These are phyloP conservation scores for Rhynchopsitta pachyrhyncha DNA, from an alignment of 2,113 vertebrate genomes.

Conservation along the genomic window DNA sequence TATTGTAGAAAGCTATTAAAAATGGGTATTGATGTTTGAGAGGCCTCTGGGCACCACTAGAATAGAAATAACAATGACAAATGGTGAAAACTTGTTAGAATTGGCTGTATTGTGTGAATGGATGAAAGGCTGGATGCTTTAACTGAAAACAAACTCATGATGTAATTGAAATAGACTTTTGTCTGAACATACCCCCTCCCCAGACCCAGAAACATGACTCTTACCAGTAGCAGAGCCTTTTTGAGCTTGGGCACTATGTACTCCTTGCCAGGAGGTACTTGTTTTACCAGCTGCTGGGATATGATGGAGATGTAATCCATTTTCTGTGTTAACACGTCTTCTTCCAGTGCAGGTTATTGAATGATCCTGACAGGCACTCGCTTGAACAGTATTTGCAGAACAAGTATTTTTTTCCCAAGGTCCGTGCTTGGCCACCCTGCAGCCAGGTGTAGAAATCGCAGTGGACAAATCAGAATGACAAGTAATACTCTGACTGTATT, in stretches of 20 bases:
- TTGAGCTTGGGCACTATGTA: conserved; percentile 66
- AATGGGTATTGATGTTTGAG: not conserved
- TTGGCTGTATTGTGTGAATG: not conserved
- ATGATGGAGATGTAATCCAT: conserved; percentile 65
- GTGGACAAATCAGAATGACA: conserved; percentile 38
- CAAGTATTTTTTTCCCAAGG: conserved; percentile 45
- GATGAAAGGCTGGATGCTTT: not conserved
- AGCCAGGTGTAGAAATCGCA: conserved; percentile 40
- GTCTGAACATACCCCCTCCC: not conserved
- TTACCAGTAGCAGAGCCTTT: conserved; percentile 71
- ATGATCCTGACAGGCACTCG: conserved; percentile 29
- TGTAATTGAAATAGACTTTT: not conserved
- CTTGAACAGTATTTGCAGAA: conserved; percentile 16
- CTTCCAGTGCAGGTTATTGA: conserved; percentile 33
- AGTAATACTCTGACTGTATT: conserved; percentile 3
- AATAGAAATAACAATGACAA: conserved; percentile 13
- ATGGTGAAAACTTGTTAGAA: conserved; percentile 7
- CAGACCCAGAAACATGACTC: conserved; percentile 27
- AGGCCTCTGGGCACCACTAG: not conserved
- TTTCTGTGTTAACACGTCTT: conserved; percentile 61
- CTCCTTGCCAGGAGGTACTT: conserved; percentile 74
- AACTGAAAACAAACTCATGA: conserved; percentile 22
- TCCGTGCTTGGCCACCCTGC: conserved; percentile 23
- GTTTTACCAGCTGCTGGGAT: conserved; percentile 85
- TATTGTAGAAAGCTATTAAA: not conserved